A percentile compares a stretch with the other conserved stretches of the same genome.
phyloP scores from a whole-genome alignment of 2,797 vertebrate genomes.

The Myotis pilosus region DNA sequence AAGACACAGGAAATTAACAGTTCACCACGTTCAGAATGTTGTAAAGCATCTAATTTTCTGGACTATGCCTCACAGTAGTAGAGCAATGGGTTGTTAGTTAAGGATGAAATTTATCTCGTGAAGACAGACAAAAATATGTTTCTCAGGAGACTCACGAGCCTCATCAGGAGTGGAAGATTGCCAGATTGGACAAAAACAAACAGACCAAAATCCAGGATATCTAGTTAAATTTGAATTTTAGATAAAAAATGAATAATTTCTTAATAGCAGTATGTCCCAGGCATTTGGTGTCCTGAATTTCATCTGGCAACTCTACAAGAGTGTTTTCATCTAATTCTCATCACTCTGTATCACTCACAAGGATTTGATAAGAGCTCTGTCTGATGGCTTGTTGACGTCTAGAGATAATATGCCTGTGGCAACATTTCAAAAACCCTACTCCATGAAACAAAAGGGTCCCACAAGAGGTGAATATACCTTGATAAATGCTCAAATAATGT shows the following conservation, averaged over 20 bases:
- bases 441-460: neutral
- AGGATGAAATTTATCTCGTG: constrained; percentile 1
- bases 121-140: constrained; percentile 30
- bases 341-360: constrained; percentile 31
- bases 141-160: neutral
- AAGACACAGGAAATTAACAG: constrained; percentile 32
- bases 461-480: neutral
- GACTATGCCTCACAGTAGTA: neutral
- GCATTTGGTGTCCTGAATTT: constrained; percentile 18
- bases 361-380: constrained; percentile 38
- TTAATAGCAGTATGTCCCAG: neutral
- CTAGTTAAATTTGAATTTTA: constrained; percentile 49
- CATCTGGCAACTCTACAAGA: neutral
- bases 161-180: neutral
- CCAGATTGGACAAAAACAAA: constrained; percentile 37
- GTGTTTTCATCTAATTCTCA: constrained; percentile 31
- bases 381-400: neutral
- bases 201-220: neutral
- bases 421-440: constrained; percentile 13
- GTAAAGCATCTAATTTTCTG: constrained; percentile 37
- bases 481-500: neutral
- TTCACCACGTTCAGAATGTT: constrained; percentile 20
- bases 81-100: neutral
- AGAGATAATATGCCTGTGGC: neutral
- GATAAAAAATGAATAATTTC: constrained; percentile 20